Evolutionary conservation across 2,113 vertebrate species (phyloP).

Genomic region (Acrocephalus kingi): DNA sequence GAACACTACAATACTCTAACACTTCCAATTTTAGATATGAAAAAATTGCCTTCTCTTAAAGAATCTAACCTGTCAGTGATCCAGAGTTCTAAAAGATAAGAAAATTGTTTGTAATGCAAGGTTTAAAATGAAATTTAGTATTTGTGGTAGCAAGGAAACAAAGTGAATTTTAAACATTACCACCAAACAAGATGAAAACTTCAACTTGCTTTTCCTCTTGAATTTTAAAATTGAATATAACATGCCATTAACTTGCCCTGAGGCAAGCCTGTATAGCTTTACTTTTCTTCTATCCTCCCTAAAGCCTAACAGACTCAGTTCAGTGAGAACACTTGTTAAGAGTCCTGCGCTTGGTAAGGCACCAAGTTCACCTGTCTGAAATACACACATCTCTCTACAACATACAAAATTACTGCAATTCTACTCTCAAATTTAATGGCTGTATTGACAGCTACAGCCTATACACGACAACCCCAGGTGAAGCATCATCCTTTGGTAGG

Average conservation of each 20-base stretch:
- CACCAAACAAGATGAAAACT: background rate
- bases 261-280: background rate
- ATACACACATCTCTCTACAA: accelerated
- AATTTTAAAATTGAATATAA: background rate
- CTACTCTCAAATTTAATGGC: background rate
- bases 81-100: background rate
- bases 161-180: background rate
- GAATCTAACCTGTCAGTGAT: background rate
- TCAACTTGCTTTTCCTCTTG: background rate
- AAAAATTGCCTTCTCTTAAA: background rate
- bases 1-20: background rate
- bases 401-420: background rate
- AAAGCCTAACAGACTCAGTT: background rate
- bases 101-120: background rate
- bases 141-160: background rate
- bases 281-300: background rate
- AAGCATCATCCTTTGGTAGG: background rate
- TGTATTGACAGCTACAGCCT: background rate
- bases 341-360: background rate
- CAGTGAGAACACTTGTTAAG: background rate
- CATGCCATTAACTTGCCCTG: background rate
- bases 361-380: background rate
- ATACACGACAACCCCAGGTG: background rate
- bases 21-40: background rate
- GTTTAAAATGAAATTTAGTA: background rate